Conservation (phyloP, 2,888 invertebrate genomes). For the Rutpela maculata region DNA sequence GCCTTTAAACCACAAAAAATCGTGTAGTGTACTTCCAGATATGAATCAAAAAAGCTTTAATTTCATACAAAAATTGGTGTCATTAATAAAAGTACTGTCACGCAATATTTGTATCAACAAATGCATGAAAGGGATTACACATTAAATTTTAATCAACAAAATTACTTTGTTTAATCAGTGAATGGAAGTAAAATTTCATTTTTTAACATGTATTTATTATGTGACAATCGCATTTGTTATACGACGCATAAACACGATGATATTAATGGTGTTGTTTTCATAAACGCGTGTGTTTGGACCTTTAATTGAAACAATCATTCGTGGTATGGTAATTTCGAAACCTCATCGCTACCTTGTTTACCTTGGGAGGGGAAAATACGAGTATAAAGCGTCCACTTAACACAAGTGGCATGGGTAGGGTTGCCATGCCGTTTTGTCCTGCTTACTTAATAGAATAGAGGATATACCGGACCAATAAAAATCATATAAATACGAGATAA, state of each 20-base stretch:
- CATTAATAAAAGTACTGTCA: constrained; percentile 22
- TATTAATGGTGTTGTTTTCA: constrained; percentile 4
- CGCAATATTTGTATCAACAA: constrained; percentile 28
- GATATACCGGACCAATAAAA: too few species aligned
- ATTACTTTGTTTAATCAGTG: constrained; percentile 37
- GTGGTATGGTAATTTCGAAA: neutral
- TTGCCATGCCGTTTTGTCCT: neutral
- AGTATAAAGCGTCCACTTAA: neutral
- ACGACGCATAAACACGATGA: neutral
- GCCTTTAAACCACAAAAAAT: constrained; percentile 11
- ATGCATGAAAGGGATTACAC: constrained; percentile 12
- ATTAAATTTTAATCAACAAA: constrained; percentile 31
- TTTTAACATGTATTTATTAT: constrained; percentile 2
- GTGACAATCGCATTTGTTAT: neutral
- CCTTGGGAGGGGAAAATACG: neutral
- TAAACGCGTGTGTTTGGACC: neutral
- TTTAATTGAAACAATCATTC: neutral
- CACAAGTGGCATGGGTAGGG: neutral
- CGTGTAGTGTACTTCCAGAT: constrained; percentile 19
- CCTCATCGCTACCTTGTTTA: neutral
- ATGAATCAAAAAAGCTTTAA: constrained; percentile 34
- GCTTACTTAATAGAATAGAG: neutral
- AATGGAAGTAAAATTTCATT: constrained; percentile 2
- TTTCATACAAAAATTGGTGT: constrained; percentile 33
- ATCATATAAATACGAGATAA: too few species aligned